Conservation (phyloP, 2,888 invertebrate genomes). For the Elmis aenea region DNA sequence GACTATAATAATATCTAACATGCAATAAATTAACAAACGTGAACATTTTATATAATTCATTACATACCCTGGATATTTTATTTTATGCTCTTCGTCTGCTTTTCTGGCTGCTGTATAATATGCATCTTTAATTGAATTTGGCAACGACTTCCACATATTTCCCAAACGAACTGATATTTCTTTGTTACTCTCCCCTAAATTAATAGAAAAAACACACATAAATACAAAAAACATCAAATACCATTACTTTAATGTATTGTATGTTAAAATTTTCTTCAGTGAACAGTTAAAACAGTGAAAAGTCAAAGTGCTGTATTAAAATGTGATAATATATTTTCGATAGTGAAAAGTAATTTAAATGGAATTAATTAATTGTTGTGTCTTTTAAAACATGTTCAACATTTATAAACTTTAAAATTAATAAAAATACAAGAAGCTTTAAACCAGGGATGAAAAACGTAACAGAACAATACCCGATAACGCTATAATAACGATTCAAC, state of each 20-base stretch:
- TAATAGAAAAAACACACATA: slow-evolving; percentile 5
- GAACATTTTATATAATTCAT: background rate
- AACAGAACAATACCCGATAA: too few species aligned
- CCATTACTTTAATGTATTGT: too few species aligned
- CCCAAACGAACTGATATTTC: slow-evolving; percentile 49
- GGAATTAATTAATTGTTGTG: background rate
- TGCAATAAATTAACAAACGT: background rate
- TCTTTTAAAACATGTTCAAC: too few species aligned
- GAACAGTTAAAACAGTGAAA: too few species aligned
- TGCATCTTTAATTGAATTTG: slow-evolving; percentile 41
- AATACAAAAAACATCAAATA: background rate
- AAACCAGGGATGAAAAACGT: too few species aligned
- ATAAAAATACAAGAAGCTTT: too few species aligned
- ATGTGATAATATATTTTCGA: too few species aligned
- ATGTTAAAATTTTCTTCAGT: too few species aligned
- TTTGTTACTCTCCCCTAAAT: slow-evolving; percentile 46
- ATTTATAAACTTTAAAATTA: too few species aligned
- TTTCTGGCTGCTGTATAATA: slow-evolving; percentile 45
- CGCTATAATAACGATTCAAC: too few species aligned
- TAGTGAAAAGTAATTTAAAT: slow-evolving; percentile 1
- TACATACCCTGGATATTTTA: slow-evolving; percentile 42
- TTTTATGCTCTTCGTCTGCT: slow-evolving; percentile 45
- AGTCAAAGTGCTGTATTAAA: too few species aligned
- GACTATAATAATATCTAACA: slow-evolving; percentile 41
- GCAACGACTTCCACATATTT: slow-evolving; percentile 49